Percentiles rank a stretch among this genome's conserved stretches.
Evolutionary conservation across 2,113 vertebrate genomes (phyloP).

Genomic region (Electrona antarctica): DNA sequence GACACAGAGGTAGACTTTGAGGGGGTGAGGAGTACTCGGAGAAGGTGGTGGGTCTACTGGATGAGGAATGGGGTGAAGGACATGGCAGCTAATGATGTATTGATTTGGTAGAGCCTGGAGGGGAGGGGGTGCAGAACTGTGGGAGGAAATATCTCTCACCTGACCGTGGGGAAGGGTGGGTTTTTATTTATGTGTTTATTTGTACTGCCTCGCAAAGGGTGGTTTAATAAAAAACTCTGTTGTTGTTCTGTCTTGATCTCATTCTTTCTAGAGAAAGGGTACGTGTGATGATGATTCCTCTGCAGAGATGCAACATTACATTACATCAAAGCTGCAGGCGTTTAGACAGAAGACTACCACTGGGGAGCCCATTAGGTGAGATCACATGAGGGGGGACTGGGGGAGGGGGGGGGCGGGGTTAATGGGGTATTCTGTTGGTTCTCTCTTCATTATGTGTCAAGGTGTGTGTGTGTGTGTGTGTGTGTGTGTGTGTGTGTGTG

Average conservation of each 20-base stretch:
- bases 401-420: constrained; percentile 39
- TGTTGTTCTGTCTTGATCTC: background rate
- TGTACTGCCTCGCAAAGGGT: background rate
- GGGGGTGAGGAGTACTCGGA: constrained; percentile 13
- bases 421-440: constrained; percentile 49
- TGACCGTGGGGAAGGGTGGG: constrained; percentile 25
- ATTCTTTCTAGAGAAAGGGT: too few species aligned
- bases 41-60: constrained; percentile 21
- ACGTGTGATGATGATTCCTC: background rate
- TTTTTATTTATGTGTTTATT: too few species aligned
- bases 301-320: constrained; percentile 10
- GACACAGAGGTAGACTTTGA: constrained; percentile 3
- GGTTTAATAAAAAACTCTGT: constrained; percentile 19
- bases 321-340: constrained; percentile 43
- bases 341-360: constrained; percentile 43
- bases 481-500: constrained; percentile 9
- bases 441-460: constrained; percentile 48
- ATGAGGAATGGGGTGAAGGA: constrained; percentile 32
- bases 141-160: constrained; percentile 37
- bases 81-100: constrained; percentile 74
- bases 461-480: background rate
- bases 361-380: constrained; percentile 65
- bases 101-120: constrained; percentile 64
- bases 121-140: constrained; percentile 49
- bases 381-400: constrained; percentile 20